These are phyloP conservation scores for Andrena fulva DNA, from an alignment of 2,888 invertebrate genomes.

Conservation along the genomic window DNA sequence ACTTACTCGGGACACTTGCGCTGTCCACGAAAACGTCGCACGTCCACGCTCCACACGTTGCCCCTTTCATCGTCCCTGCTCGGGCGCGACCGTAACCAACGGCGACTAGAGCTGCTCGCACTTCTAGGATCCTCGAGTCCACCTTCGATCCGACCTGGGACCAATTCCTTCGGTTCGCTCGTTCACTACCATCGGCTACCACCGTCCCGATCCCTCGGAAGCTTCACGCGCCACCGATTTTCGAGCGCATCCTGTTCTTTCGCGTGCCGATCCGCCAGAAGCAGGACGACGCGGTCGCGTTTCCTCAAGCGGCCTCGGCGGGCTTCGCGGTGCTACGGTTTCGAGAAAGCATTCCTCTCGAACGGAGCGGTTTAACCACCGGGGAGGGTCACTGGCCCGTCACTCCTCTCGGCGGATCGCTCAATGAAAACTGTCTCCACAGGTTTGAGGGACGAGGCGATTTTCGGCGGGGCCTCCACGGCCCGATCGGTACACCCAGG, in stretches of 20 bases:
- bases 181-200: background rate
- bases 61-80: background rate
- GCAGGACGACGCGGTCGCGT: background rate
- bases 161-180: background rate
- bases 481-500: background rate
- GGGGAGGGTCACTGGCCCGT: conserved; percentile 51
- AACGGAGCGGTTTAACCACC: conserved; percentile 12
- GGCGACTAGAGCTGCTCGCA: background rate
- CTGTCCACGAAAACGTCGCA: conserved; percentile 10
- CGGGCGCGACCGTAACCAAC: background rate
- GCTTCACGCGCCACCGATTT: conserved; percentile 4
- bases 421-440: conserved; percentile 51
- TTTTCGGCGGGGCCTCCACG: conserved; percentile 39
- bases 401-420: conserved; percentile 18
- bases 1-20: conserved; percentile 1
- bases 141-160: background rate
- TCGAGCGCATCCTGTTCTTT: conserved; percentile 9
- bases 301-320: conserved; percentile 4
- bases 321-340: conserved; percentile 30
- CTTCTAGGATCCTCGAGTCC: background rate
- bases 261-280: background rate
- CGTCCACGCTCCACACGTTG: conserved; percentile 5
- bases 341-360: conserved; percentile 51
- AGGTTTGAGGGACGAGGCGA: conserved; percentile 13
- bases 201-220: background rate